phyloP scores from a whole-genome alignment of 1,140 invertebrate genomes.

The Steinernema khuongi region DNA sequence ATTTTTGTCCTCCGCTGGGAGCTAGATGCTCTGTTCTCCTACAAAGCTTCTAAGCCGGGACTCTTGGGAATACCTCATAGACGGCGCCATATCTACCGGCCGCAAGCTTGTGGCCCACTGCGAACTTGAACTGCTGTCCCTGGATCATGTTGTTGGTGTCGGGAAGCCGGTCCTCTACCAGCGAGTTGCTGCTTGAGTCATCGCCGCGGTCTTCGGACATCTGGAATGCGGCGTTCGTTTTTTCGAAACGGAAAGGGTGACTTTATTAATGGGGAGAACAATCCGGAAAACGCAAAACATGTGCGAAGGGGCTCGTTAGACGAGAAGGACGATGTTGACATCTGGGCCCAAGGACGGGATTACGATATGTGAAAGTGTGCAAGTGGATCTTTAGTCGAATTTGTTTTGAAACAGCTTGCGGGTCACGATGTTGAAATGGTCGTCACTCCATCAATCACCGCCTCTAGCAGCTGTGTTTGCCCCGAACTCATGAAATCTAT shows the following conservation, averaged over 20 bases:
- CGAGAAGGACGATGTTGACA: background rate
- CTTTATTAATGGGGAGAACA: background rate
- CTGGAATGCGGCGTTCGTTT: background rate
- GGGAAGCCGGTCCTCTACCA: conserved; percentile 42
- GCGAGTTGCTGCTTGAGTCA: conserved; percentile 7
- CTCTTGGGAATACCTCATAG: conserved; percentile 42
- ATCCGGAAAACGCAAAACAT: background rate
- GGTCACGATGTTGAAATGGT: no score
- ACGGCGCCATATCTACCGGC: conserved; percentile 52
- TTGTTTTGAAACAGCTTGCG: no score
- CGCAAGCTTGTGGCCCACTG: conserved; percentile 48
- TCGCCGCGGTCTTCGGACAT: background rate
- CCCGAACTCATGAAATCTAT: no score
- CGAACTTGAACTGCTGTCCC: conserved; percentile 46
- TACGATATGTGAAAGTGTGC: no score
- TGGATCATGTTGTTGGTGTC: conserved; percentile 48
- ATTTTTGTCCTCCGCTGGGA: no score
- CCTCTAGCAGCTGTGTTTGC: no score
- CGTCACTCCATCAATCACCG: no score
- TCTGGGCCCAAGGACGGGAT: background rate
- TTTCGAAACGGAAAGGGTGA: background rate
- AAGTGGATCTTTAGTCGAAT: no score
- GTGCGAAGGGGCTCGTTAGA: background rate
- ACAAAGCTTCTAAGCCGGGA: conserved; percentile 23
- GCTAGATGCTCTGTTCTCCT: background rate